phyloP scores from a whole-genome alignment of 1,140 invertebrate genomes.

The Calosoma granatense region DNA sequence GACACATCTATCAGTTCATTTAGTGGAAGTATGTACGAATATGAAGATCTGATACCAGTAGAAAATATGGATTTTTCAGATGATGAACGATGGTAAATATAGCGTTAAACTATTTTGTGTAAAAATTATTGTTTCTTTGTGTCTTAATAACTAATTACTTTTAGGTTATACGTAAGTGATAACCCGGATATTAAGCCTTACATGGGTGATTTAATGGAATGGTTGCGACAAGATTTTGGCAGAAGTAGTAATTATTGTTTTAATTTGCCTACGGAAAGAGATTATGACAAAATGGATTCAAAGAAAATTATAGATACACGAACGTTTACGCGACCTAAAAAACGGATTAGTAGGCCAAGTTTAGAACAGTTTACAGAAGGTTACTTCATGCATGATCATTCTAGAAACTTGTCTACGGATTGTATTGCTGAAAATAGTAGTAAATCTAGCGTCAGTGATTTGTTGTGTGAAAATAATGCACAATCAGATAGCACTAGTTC shows the following conservation, averaged over 20 bases:
- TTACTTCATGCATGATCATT: conserved; percentile 7
- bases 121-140: conserved; percentile 4
- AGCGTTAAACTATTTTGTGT: background rate
- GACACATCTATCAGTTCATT: conserved; percentile 3
- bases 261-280: no score
- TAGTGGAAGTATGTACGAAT: background rate
- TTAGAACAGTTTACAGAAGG: conserved; percentile 34
- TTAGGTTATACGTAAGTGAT: conserved; percentile 18
- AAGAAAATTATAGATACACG: conserved; percentile 35
- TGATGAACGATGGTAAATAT: conserved; percentile 30
- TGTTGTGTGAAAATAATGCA: conserved; percentile 5
- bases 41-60: conserved; percentile 25
- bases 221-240: conserved; percentile 9
- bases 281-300: conserved; percentile 19
- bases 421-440: background rate
- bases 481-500: conserved; percentile 8
- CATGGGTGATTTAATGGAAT: background rate
- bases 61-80: conserved; percentile 24
- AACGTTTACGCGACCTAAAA: conserved; percentile 41
- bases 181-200: background rate
- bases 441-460: conserved; percentile 9
- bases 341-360: conserved; percentile 31
- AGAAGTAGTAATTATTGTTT: conserved; percentile 9
- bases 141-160: conserved; percentile 9
- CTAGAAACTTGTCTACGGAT: conserved; percentile 2